Base-by-base conservation (phyloP, 2,888 invertebrate species). In the Salticus scenicus region DNA sequence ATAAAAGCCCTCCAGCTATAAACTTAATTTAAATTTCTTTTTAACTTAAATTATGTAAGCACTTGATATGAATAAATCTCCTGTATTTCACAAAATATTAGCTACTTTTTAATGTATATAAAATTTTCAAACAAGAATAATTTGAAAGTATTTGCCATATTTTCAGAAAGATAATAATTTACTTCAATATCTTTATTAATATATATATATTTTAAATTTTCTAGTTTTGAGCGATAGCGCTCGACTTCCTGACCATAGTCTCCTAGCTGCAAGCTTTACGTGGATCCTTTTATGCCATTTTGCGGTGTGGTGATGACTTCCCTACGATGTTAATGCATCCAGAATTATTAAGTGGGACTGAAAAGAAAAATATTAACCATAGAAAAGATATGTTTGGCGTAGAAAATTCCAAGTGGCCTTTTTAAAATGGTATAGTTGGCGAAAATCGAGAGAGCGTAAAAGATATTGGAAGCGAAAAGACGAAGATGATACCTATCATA, bases 341-440 rank as follows among this genome's bases (percentile, higher is more conserved):
- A 57, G 17, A 57, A 24, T 17, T 57, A 20, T 57, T 20, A 5
- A 8, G 27, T 33, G 33, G 33, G 20, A 67, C 67, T 27, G 67
- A 33, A 5, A 20, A 27, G 14, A 24, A 70, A 30, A 31, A 31
- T n/a, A 57, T 70, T 63, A 20, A 27, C 41, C 64, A 12, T 57
- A 75, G 67, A 41, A 30, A 41, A 37, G 20, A 41, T 37, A 37
- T 31, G 8, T 27, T 67, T 27, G 64, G 80, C 51, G 71, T 75
- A 57, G 72, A 72, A 77, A 57, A 73, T 66, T 77, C 42, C 83
- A 77, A 84, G 83, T 84, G 83, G 83, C 83, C 83, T 84, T 83
- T 24, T 57, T 37, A 63, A 47, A 41, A 41, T 41, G 69, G 30
- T n/a, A 64, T 41, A 57, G 64, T 57, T 31, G 31, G 47, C 66